Conservation (phyloP, 2,888 invertebrate species). For the Stenodema calcarata region DNA sequence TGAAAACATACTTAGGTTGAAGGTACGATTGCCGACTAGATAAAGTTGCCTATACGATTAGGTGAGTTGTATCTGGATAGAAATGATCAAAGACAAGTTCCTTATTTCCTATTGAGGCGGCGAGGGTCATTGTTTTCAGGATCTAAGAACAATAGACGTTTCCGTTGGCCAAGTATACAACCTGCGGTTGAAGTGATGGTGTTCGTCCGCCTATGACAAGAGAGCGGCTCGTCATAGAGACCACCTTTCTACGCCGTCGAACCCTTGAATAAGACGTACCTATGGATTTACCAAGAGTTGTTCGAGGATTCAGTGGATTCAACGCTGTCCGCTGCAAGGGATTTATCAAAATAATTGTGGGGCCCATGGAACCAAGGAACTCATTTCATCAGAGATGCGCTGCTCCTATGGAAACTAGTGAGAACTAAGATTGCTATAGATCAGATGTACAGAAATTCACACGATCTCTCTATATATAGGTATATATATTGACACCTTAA, state of each 20-base stretch:
- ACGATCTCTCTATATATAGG: no score
- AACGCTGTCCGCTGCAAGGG: background rate
- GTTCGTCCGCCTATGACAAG: background rate
- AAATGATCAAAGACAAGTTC: background rate
- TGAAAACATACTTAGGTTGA: background rate
- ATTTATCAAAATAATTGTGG: background rate
- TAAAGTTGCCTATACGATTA: background rate
- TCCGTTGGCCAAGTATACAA: background rate
- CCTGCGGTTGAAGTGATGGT: background rate
- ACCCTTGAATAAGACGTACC: background rate
- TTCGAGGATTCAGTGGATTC: background rate
- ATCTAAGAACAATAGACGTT: background rate
- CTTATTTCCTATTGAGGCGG: background rate
- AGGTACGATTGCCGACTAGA: background rate
- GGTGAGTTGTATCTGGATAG: background rate
- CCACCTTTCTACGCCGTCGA: background rate
- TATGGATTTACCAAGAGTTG: no score
- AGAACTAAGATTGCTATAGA: no score
- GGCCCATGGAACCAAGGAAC: no score
- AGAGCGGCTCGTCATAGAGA: background rate
- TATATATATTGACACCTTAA: no score
- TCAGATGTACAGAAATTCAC: no score
- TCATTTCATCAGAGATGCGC: no score
- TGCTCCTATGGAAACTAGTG: no score
- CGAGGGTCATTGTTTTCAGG: background rate